Evolutionary conservation across 1,140 invertebrate genomes (phyloP), one percentile per base, ranked within the genome.

Genomic region (Mamestra configurata): DNA sequence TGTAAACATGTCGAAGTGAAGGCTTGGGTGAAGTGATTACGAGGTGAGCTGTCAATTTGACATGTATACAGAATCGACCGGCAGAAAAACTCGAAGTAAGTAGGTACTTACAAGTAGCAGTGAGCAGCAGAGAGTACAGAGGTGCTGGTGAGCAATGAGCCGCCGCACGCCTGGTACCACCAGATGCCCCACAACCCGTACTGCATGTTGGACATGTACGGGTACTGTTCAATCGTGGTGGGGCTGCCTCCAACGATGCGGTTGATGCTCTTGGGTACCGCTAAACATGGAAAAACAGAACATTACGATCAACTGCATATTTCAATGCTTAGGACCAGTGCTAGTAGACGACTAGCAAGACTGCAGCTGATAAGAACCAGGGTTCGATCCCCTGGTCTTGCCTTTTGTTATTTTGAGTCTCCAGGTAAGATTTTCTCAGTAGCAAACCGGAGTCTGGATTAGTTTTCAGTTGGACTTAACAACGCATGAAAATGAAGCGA

Each of bases 181-280:
- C 77, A 83, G 37, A 82, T 55, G 20, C 82, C 81, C 24, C 15
- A 81, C 31, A 61, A 53, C n/a, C 43, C 37, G 43, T 88, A 81
- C 78, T 90, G 89, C 61, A 96, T 82, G 75, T 95, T 95, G 55
- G 95, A 91, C 91, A 95, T 93, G 88, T 96, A 96, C 51, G 96
- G 96, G 79, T 95, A 96, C 51, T 96, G 88, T 24, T 93, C 88
- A 46, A 96, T 95, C 18, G 84, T 87, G 35, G 95, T 90, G 4
- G 89, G 80, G 46, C 79, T 81, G 22, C 96, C 96, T 24, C 95
- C 96, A 53, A 97, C 95, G 24, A 86, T 87, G 22, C 82, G 73
- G 53, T 57, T 80, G n/a, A 66, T n/a, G 22, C 22, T 72, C 15
- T 77, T 79, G 18, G 80, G 84, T 1, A 64, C 82, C 82, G 85